phyloP scores from a whole-genome alignment of 37 sponge, comb jelly and placozoan species.

The Crambe crambe region DNA sequence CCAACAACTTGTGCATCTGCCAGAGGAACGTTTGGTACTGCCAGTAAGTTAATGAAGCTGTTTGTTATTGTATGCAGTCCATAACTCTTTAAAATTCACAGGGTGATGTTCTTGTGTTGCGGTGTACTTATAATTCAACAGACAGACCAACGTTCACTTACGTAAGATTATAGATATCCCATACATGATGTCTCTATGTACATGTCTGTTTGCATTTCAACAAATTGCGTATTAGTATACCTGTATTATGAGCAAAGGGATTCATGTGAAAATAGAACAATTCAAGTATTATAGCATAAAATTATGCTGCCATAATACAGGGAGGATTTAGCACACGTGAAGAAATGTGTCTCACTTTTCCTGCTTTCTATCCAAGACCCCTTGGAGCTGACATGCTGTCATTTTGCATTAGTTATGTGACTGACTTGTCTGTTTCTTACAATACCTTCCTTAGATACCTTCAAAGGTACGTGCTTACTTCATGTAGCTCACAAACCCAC shows the following conservation, averaged over 20 bases:
- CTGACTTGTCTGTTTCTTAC: not conserved
- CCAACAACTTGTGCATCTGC: constrained; percentile 41
- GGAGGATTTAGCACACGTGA: constrained; percentile 37
- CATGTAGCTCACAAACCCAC: too few species aligned
- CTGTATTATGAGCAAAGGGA: not conserved
- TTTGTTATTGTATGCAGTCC: not conserved
- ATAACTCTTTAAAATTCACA: not conserved
- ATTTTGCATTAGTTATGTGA: not conserved
- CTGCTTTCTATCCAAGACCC: constrained; percentile 30
- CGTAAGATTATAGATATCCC: not conserved
- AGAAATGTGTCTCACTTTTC: constrained; percentile 45
- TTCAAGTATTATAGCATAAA: not conserved
- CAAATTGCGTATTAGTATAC: not conserved
- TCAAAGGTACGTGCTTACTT: too few species aligned
- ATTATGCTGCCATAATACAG: not conserved
- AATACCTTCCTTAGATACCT: not conserved
- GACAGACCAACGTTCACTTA: not conserved
- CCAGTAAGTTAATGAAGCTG: constrained; percentile 36
- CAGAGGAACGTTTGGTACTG: constrained; percentile 6
- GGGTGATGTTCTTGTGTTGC: constrained; percentile 26
- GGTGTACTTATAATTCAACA: constrained; percentile 20
- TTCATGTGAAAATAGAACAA: not conserved
- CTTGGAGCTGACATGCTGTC: not conserved
- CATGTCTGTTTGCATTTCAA: not conserved
- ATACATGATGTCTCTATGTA: not conserved